Base-by-base conservation (phyloP, 92 coral and sea anemone species). In the Desmophyllum pertusum region DNA sequence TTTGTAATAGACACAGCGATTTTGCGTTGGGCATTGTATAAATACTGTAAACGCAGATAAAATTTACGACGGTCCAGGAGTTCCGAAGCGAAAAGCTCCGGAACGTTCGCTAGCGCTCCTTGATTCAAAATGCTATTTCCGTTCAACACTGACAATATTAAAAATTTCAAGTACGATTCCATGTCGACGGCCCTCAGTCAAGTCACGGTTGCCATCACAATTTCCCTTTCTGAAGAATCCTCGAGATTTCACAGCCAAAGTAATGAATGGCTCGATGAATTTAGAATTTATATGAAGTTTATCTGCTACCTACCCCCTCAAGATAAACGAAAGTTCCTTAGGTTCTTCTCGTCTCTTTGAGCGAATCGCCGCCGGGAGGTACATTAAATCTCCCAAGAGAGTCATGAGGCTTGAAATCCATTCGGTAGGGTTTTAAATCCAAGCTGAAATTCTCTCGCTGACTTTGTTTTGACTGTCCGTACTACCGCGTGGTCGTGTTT, bases 291-390 rank as follows among this genome's bases (percentile, higher is more conserved):
- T 43, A 67, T 33, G 17, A 11, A 43, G 73, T 59, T 65, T 62
- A 84, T 38, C 77, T 31, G 57, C 53, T 63, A 67, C 90, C 52
- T 80, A 86, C 90, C 90, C 90, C 51, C 90, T 79, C 15, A 86
- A 63, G 48, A 86, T 72, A 35, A 86, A 86, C 18, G 90, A 86
- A 14, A 86, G 61, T 40, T 70, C 78, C 37, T 86, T 80, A 59
- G 70, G 62, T 79, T 52, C 72, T 38, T 25, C 83, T 36, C 69
- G 64, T 66, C 69, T 65, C 66, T 57, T 76, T 52, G 62, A 27
- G 31, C 83, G 83, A 14, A 48, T 63, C 35, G 27, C 71, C 18
- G 89, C 75, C 59, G 77, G 77, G 65, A 70, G 48, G 78, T 85
- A 85, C 89, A 85, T 76, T 10, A 65, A 78, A 78, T 85, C 79